phyloP scores from a whole-genome alignment of 2,797 vertebrate genomes.

The Diplodus sargus region DNA sequence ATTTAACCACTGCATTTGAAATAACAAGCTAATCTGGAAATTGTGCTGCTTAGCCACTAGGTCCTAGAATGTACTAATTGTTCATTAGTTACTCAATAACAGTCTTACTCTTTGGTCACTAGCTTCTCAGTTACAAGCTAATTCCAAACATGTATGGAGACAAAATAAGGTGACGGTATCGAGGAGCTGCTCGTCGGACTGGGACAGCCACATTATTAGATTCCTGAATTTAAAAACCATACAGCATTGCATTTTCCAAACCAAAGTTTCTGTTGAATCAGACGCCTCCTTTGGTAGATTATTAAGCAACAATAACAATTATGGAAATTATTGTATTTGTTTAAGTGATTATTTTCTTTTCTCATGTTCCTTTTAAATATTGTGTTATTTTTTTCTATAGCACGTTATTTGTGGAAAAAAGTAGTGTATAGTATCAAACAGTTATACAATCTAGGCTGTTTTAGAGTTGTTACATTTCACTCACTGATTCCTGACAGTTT shows the following conservation, averaged over 20 bases:
- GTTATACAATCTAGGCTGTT: background rate
- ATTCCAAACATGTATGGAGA: background rate
- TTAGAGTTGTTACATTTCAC: background rate
- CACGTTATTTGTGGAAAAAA: background rate
- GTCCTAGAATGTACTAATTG: background rate
- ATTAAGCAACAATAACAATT: too few relatives aligned
- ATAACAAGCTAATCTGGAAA: too few relatives aligned
- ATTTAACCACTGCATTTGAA: too few relatives aligned
- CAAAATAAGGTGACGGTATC: background rate
- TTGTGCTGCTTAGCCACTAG: too few relatives aligned
- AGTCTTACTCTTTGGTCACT: too few relatives aligned
- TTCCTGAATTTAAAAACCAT: background rate
- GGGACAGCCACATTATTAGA: background rate
- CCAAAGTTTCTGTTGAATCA: background rate
- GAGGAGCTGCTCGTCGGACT: background rate
- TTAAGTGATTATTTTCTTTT: background rate
- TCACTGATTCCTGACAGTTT: background rate
- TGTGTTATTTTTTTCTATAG: background rate
- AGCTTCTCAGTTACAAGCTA: background rate
- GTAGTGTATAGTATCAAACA: too few relatives aligned
- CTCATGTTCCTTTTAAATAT: background rate
- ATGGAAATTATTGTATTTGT: background rate
- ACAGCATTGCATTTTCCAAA: background rate
- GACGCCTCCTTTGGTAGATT: background rate
- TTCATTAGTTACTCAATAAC: too few relatives aligned